Conservation (phyloP, 2,888 invertebrate genomes). For the Pachydiplax longipennis region DNA sequence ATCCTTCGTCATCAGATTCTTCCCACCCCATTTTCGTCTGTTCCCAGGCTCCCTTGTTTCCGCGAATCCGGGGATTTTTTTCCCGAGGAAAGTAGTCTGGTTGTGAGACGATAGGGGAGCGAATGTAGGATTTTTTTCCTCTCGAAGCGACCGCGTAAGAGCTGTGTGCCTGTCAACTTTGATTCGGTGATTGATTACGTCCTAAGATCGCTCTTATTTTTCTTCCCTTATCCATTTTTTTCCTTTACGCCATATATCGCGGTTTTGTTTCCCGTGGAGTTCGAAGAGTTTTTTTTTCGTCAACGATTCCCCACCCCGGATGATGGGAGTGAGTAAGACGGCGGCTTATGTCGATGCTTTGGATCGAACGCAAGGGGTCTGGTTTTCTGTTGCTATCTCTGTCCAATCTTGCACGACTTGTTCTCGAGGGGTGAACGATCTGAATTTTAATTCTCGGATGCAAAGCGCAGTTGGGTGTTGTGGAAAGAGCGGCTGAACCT, state of each 20-base stretch:
- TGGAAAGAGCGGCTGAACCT: too few species aligned
- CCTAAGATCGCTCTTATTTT: neutral
- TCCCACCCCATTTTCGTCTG: neutral
- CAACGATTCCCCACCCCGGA: too few species aligned
- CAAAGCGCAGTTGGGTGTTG: too few species aligned
- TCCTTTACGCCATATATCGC: neutral
- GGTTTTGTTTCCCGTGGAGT: neutral
- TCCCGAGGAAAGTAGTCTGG: neutral
- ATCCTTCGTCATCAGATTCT: neutral
- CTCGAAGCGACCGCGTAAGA: constrained; percentile 4
- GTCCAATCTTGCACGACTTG: too few species aligned
- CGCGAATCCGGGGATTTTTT: neutral
- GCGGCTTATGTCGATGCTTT: too few species aligned
- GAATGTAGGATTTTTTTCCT: neutral
- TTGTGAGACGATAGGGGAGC: neutral
- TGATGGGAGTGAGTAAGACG: too few species aligned
- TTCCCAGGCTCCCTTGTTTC: neutral
- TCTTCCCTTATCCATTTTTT: neutral
- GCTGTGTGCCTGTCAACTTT: constrained; percentile 18
- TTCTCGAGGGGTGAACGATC: too few species aligned
- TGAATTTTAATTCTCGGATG: too few species aligned
- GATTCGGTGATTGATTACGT: constrained; percentile 29
- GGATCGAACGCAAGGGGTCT: too few species aligned
- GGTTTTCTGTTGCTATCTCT: too few species aligned
- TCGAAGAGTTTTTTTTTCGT: neutral